Conservation (phyloP, 2,113 vertebrate species). For the Periophthalmus modestus region DNA sequence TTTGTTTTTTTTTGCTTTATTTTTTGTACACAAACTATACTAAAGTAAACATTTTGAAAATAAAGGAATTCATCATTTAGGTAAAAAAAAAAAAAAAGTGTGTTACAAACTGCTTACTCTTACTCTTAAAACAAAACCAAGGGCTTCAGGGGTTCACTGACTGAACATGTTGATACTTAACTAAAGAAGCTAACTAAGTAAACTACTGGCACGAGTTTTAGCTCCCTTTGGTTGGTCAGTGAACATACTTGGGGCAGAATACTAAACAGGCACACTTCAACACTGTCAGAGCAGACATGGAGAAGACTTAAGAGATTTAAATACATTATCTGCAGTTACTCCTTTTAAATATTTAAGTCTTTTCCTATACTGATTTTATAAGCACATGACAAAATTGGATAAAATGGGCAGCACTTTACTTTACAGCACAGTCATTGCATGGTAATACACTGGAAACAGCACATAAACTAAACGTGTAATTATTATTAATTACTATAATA, state of each 20-base stretch:
- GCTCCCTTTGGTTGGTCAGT: neutral
- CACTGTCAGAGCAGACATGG: constrained; percentile 30
- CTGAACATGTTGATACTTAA: neutral
- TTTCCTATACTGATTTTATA: neutral
- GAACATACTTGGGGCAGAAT: constrained; percentile 39
- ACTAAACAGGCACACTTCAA: constrained; percentile 33
- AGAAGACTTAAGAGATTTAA: constrained; percentile 20
- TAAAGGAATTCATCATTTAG: neutral
- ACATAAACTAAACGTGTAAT: neutral
- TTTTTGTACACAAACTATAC: constrained; percentile 31
- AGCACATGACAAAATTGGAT: neutral
- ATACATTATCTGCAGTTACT: constrained; percentile 18
- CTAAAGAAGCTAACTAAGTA: neutral
- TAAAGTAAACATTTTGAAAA: constrained; percentile 4
- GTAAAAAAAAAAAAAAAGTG: neutral
- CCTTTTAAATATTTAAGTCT: neutral
- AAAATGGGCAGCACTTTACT: neutral
- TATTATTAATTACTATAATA: too few relatives aligned
- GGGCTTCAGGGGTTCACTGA: neutral
- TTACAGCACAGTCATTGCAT: neutral
- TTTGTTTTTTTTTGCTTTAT: neutral
- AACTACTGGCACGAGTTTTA: constrained; percentile 28
- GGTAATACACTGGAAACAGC: neutral
- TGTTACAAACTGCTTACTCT: too few relatives aligned
- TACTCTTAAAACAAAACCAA: too few relatives aligned